Conservation (phyloP, 2,888 invertebrate species). For the Ptycholaimellus sp. region DNA sequence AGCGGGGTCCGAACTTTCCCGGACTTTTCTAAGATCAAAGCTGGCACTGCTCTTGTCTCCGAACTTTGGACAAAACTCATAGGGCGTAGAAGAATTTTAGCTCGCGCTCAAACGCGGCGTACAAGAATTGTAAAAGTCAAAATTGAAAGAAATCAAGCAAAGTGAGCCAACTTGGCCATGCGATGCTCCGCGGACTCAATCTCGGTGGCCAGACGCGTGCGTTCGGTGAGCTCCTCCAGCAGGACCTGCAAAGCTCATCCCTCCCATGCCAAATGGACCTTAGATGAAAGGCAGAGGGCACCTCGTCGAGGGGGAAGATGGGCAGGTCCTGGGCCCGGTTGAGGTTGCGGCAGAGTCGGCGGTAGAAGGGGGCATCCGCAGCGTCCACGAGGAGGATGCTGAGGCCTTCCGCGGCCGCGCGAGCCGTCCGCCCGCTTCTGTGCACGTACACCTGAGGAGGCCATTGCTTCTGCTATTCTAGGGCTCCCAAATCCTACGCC, state of each 20-base stretch:
- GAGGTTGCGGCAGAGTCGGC: constrained; percentile 55
- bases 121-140: too few relatives aligned
- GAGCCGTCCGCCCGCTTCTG: constrained; percentile 78
- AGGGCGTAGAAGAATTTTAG: too few relatives aligned
- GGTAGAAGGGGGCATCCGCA: constrained; percentile 47
- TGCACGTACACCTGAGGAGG: constrained; percentile 62
- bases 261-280: too few relatives aligned
- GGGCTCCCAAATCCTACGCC: too few relatives aligned
- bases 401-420: constrained; percentile 62
- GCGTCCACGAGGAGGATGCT: constrained; percentile 75
- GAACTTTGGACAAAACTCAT: too few relatives aligned
- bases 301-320: constrained; percentile 48
- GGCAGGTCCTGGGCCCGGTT: constrained; percentile 61
- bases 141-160: too few relatives aligned
- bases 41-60: too few relatives aligned
- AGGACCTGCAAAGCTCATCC: constrained; percentile 26
- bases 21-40: too few relatives aligned
- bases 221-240: constrained; percentile 41
- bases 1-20: too few relatives aligned
- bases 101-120: too few relatives aligned
- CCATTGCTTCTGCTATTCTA: too few relatives aligned
- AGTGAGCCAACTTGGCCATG: constrained; percentile 33
- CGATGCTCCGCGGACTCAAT: constrained; percentile 51
- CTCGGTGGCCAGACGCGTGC: constrained; percentile 51
- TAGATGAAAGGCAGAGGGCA: too few relatives aligned